Base-by-base conservation (phyloP, 2,888 invertebrate species). In the Nebria salina region DNA sequence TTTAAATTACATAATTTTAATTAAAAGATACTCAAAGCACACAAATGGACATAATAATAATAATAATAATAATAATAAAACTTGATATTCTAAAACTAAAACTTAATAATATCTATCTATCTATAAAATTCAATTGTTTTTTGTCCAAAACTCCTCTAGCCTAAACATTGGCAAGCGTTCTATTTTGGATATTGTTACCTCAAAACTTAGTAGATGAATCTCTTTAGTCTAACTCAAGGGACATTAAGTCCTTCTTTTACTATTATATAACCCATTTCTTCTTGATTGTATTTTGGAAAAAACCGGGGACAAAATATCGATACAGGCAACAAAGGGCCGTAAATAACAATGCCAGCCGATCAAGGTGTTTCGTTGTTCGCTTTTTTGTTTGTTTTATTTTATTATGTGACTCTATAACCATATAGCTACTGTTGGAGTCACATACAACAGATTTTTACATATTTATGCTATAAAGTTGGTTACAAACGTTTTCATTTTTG, bases 241-340 rank as follows among this genome's bases (percentile, higher is more conserved):
- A 13, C 54, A 7, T 8, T 54, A 54, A 54, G 54, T 13, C 15
- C 68, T 25, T 25, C 25, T 68, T 68, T 68, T 25, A 68, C 20
- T 15, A 25, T 68, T 68, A 68, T 2, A 68, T 25, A 25, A 25
- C 20, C 7, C n/a, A 25, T 15, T 68, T 68, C 68, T 25, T 25
- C 15, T 75, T 75, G 25, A n/a, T 70, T 15, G 20, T 70, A 11
- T 34, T 70, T 25, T 70, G 25, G 70, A 70, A 70, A 66, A 81
- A 76, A 81, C 76, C 73, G 82, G 82, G 82, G 78, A 78, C 82
- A 82, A 82, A 82, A 82, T 82, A 82, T 82, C 72, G 77, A 82
- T 74, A 75, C 78, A 77, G 82, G 78, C 78, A 78, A 54, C 54
- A 54, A 54, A 54, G 54, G 54, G 54, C 54, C 54, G 54, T 54